Conservation (phyloP, 2,113 vertebrate species). For the Sprattus sprattus region DNA sequence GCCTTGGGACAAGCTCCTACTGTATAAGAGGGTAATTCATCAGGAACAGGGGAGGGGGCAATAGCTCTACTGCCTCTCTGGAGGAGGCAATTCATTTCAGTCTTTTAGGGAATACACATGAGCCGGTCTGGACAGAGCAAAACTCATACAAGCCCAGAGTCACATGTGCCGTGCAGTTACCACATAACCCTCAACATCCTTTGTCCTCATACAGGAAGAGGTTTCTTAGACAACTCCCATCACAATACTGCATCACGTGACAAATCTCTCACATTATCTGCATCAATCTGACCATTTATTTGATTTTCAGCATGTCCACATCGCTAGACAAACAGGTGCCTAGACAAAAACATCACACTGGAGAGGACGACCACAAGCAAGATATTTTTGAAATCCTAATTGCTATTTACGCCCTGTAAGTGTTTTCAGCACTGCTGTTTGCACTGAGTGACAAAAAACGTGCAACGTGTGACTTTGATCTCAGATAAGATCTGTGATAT, state of each 20-base stretch:
- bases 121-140: not conserved
- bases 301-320: not conserved
- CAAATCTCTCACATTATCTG: not conserved
- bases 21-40: conserved; percentile 25
- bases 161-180: not conserved
- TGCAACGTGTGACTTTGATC: too few relatives aligned
- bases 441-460: not conserved
- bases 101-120: conserved; percentile 6
- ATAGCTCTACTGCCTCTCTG: not conserved
- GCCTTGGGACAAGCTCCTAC: conserved; percentile 26
- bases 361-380: not conserved
- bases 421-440: too few relatives aligned
- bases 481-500: too few relatives aligned
- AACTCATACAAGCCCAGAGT: not conserved
- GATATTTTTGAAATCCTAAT: not conserved
- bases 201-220: not conserved
- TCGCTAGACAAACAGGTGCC: too few relatives aligned
- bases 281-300: not conserved
- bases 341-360: not conserved
- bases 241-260: not conserved
- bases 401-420: not conserved
- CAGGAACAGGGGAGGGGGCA: conserved; percentile 15
- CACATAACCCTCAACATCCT: not conserved
- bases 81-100: conserved; percentile 12
- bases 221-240: not conserved